Evolutionary conservation across 1,140 invertebrate species (phyloP).

Genomic region (Brachionus rotundiformis): DNA sequence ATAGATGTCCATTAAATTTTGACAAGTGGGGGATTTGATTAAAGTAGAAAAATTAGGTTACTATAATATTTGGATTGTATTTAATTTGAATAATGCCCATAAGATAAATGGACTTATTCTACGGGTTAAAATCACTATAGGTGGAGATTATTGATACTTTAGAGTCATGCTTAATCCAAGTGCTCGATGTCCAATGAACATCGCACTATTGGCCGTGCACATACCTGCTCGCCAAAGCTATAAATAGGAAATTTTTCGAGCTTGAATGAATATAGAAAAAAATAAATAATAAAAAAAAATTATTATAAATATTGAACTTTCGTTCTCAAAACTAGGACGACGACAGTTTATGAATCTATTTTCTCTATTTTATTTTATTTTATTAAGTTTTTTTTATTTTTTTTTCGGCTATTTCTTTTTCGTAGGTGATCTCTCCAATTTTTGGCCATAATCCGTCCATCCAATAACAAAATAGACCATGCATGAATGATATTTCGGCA

Average conservation of each 20-base stretch:
- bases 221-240: too few relatives aligned
- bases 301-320: slow-evolving; percentile 33
- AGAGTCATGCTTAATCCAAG: not conserved
- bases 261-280: slow-evolving; percentile 27
- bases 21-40: too few relatives aligned
- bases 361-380: too few relatives aligned
- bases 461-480: slow-evolving; percentile 44
- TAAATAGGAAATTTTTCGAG: slow-evolving; percentile 24
- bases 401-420: slow-evolving; percentile 1
- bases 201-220: not conserved
- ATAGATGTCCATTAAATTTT: too few relatives aligned
- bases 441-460: not conserved
- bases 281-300: not conserved
- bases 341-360: slow-evolving; percentile 36
- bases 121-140: not conserved
- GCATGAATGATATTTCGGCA: slow-evolving; percentile 7
- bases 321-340: slow-evolving; percentile 35
- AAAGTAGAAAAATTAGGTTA: slow-evolving; percentile 12
- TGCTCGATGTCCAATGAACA: not conserved
- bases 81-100: slow-evolving; percentile 14
- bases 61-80: slow-evolving; percentile 32
- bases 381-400: too few relatives aligned
- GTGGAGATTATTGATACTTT: slow-evolving; percentile 19
- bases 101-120: not conserved
- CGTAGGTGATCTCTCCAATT: slow-evolving; percentile 10